A percentile compares a stretch with the other conserved stretches of the same genome.
Evolutionary conservation across 2,797 vertebrate genomes (phyloP).

Genomic region (Botia kubotai): DNA sequence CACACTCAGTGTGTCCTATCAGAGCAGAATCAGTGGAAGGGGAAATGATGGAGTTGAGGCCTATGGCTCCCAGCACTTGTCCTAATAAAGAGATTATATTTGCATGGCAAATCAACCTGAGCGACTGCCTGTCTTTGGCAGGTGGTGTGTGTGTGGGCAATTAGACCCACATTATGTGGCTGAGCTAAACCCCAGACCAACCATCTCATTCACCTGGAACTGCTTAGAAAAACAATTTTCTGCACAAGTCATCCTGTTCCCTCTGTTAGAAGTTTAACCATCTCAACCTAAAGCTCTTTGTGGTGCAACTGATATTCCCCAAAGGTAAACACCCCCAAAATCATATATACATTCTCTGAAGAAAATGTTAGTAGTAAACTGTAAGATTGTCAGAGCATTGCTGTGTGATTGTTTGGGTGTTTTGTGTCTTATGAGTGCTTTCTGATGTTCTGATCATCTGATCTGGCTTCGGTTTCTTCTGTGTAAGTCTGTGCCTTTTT

Average conservation of each 20-base stretch:
- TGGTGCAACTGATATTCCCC: too few relatives aligned
- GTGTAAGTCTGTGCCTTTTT: too few relatives aligned
- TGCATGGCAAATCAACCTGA: slow-evolving; percentile 68
- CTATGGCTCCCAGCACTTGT: slow-evolving; percentile 57
- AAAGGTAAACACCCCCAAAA: too few relatives aligned
- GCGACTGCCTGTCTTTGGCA: slow-evolving; percentile 54
- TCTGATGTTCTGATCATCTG: too few relatives aligned
- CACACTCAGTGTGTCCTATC: background rate
- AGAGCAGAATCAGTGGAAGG: slow-evolving; percentile 46
- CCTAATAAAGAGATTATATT: slow-evolving; percentile 71
- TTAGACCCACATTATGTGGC: background rate
- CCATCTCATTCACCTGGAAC: slow-evolving; percentile 22
- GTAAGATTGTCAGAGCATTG: too few relatives aligned
- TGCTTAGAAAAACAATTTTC: background rate
- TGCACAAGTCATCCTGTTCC: background rate
- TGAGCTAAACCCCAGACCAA: slow-evolving; percentile 13
- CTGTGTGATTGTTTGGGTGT: too few relatives aligned
- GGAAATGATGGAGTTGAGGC: slow-evolving; percentile 56
- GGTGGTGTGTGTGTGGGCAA: background rate
- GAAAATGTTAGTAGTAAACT: too few relatives aligned
- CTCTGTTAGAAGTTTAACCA: background rate
- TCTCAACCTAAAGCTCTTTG: background rate
- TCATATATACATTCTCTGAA: too few relatives aligned
- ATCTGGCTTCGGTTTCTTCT: too few relatives aligned
- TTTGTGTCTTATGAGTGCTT: too few relatives aligned